phyloP scores from a whole-genome alignment of 2,113 vertebrate species.

The Platichthys stellatus region DNA sequence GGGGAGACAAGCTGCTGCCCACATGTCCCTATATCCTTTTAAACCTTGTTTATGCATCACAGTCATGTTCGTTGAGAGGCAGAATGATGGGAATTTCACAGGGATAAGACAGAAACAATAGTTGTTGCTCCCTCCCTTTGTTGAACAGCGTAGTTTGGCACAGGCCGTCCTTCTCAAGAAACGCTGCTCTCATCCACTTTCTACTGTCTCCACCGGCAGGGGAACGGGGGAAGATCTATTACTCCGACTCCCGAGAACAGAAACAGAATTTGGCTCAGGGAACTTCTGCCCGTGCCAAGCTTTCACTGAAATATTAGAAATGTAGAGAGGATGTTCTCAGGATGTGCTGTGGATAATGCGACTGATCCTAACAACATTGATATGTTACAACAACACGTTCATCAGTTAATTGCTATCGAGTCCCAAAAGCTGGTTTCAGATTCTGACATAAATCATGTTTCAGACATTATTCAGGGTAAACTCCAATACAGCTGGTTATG shows the following conservation, averaged over 20 bases:
- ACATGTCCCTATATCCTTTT: constrained; percentile 39
- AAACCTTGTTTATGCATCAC: constrained; percentile 57
- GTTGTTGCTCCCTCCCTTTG: constrained; percentile 21
- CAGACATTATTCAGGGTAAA: neutral
- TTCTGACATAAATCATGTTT: neutral
- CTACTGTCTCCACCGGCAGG: constrained; percentile 61
- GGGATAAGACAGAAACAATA: constrained; percentile 50
- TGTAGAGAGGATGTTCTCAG: constrained; percentile 11
- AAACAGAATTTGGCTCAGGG: constrained; percentile 39
- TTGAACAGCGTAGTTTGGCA: constrained; percentile 69
- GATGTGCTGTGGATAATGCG: neutral
- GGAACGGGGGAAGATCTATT: constrained; percentile 66
- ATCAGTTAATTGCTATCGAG: neutral
- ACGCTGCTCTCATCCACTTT: constrained; percentile 49
- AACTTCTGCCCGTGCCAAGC: constrained; percentile 18
- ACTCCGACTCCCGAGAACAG: constrained; percentile 54
- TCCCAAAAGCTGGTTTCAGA: neutral
- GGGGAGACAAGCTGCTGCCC: constrained; percentile 56
- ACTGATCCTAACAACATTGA: neutral
- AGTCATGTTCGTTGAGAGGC: constrained; percentile 40
- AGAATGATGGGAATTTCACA: constrained; percentile 73
- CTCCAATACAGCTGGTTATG: neutral
- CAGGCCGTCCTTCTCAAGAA: constrained; percentile 44
- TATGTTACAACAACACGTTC: neutral
- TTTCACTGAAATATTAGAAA: constrained; percentile 36